Evolutionary conservation across 2,113 vertebrate species (phyloP), one percentile per base, ranked within the genome.

Genomic region (Dascyllus trimaculatus): DNA sequence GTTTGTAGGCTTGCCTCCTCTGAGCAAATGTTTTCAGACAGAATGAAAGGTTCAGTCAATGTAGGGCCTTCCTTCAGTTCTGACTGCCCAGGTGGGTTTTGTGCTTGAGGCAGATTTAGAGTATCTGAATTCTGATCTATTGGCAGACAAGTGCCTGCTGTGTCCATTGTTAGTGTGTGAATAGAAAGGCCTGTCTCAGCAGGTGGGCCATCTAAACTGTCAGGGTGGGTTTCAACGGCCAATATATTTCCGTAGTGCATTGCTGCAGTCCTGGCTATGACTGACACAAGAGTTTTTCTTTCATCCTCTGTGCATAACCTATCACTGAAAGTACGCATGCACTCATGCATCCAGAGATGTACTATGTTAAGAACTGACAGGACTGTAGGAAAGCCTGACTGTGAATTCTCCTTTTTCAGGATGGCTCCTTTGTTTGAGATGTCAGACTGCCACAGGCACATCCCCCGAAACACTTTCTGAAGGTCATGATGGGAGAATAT

Each of bases 281-380:
- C 74, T 21, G 88, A 89, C 49, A 77, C 43, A 38, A 96, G 90
- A 43, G 40, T 54, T 35, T 85, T 79, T 2, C 67, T 86, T 48
- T 96, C 95, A 5, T 70, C 68, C 6, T 89, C 78, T 6, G 92
- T 92, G 56, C 85, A 75, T 10, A 97, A 82, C 2, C 93, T 91
- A 76, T 97, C 96, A 26, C 91, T 75, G 51, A 97, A 98, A 0
- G 93, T 96, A 5, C 95, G 95, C 80, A 95, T 90, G 61, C 95
- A 95, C 81, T 98, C 97, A 0, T 97, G 96, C 83, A 95, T 85
- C 97, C 96, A 98, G 10, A 98, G 93, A 11, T 92, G 93, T 2
- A 88, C 61, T 15, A 96, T 80, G 19, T 82, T 85, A 71, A 92
- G 82, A 78, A 92, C 25, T 2, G 68, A 22, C 1, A 54, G 59